Conservation (phyloP, 2,113 vertebrate genomes). For the Crotalus helleri region DNA sequence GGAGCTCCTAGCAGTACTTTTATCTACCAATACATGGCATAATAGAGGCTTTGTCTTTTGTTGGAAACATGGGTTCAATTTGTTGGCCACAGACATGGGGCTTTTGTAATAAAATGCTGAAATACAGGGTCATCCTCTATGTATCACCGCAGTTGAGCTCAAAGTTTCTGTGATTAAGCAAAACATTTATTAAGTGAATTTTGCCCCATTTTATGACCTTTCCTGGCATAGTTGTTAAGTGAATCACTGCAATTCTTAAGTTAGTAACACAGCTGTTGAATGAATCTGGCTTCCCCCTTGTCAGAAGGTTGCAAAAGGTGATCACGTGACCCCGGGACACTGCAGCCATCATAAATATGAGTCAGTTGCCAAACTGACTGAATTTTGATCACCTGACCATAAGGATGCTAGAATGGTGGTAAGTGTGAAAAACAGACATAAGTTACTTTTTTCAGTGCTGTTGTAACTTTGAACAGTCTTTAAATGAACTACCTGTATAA, state of each 20-base stretch:
- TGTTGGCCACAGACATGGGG: background rate
- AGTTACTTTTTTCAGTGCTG: background rate
- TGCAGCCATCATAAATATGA: background rate
- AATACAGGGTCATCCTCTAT: background rate
- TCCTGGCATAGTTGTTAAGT: background rate
- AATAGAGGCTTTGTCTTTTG: background rate
- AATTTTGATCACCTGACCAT: background rate
- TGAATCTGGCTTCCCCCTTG: background rate
- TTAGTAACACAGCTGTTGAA: background rate
- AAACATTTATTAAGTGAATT: background rate
- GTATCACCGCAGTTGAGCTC: background rate
- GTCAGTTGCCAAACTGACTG: background rate
- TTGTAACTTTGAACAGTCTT: background rate
- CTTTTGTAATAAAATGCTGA: background rate
- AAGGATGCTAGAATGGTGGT: background rate
- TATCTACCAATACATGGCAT: background rate
- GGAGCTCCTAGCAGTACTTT: background rate
- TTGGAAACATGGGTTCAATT: background rate
- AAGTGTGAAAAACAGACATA: background rate
- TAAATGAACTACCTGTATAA: background rate
- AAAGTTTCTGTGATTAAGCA: background rate
- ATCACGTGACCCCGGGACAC: background rate
- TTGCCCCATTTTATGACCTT: background rate
- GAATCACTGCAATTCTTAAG: background rate
- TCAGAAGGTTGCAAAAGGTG: background rate